Base-by-base conservation (phyloP, 2,113 vertebrate genomes). In the Alosa alosa region DNA sequence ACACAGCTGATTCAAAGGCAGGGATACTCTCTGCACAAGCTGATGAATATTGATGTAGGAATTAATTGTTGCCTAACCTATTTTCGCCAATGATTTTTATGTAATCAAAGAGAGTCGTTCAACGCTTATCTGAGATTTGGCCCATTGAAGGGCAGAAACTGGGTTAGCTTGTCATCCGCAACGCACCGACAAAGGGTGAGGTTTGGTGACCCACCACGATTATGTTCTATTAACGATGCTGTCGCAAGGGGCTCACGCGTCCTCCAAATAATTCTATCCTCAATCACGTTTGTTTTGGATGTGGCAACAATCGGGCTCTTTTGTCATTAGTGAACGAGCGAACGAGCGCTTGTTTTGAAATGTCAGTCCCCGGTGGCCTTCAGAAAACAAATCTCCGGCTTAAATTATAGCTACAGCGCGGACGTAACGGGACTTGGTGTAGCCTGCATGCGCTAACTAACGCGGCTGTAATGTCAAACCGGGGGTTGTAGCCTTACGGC, bases 111-210 rank as follows among this genome's bases (percentile, higher is more conserved):
- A 36, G n/a, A 72, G 7, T 36, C 64, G 64, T 36, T 25, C 8
- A 72, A 15, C 64, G 64, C 64, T 36, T 72, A 72, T 72, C 64
- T 72, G 64, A 72, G 64, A 72, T 72, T 72, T 72, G 25, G n/a
- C 31, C 64, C 64, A 72, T 25, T 15, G 64, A 72, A 72, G 64
- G 64, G 31, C 64, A 36, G 64, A 72, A 72, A 72, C n/a, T 31
- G 25, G 64, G 64, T 72, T 72, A 72, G 64, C n/a, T 36, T 36
- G 64, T 72, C 64, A 72, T 36, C 25, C 25, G 64, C 64, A 72
- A 36, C 64, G 64, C 64, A 72, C 64, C 25, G n/a, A 72, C 64
- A 72, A 72, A 72, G 64, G 64, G 64, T 9, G 25, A 72, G 64
- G 64, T 72, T 31, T 72, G 64, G 64, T 31, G 64, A 36, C 64